Conservation (phyloP, 2,888 invertebrate species). For the Morinoia aosen region DNA sequence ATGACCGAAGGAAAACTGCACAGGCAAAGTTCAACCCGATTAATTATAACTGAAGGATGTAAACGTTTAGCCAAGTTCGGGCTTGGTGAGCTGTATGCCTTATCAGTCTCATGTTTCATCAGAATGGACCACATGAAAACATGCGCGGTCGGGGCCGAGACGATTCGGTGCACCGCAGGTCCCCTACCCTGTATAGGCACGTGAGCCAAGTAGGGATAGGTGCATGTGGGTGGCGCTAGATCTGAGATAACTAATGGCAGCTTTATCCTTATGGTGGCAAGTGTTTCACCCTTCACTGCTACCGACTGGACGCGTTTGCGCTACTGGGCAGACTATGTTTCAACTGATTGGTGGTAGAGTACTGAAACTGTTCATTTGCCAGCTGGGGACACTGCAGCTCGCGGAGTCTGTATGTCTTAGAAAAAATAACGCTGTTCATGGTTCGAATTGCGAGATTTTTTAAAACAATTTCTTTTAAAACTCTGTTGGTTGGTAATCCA, state of each 20-base stretch:
- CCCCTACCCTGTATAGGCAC: neutral
- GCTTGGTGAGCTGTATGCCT: neutral
- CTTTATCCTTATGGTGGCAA: neutral
- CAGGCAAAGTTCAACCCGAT: neutral
- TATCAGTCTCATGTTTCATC: neutral
- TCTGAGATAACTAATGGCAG: neutral
- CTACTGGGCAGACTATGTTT: neutral
- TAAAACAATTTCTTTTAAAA: neutral
- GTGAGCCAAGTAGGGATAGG: neutral
- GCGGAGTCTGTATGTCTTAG: neutral
- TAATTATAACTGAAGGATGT: neutral
- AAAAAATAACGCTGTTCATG: neutral
- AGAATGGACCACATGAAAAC: neutral
- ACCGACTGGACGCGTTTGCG: neutral
- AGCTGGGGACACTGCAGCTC: neutral
- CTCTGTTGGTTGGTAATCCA: neutral
- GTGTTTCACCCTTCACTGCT: neutral
- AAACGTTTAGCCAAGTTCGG: neutral
- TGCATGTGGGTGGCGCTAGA: constrained; percentile 2
- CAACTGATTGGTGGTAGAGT: neutral
- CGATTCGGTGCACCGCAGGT: neutral
- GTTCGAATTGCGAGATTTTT: neutral
- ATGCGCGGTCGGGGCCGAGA: neutral
- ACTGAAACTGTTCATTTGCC: neutral
- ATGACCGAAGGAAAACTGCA: neutral